Conservation (phyloP, 2,888 invertebrate genomes). For the Brenthis hecate region DNA sequence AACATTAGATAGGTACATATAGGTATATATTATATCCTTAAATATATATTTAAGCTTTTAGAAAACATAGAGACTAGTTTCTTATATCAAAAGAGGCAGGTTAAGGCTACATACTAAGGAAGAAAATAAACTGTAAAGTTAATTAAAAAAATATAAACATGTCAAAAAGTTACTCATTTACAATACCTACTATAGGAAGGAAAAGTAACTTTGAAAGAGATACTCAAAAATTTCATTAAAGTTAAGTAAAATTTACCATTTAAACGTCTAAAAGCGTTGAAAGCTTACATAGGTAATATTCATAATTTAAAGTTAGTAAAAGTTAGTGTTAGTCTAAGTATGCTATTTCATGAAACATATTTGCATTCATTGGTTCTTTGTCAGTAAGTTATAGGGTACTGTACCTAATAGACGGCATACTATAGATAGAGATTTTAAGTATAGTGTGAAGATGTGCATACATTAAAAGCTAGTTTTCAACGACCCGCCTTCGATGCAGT, state of each 20-base stretch:
- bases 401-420: not conserved
- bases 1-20: too few relatives aligned
- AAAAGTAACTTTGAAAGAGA: too few relatives aligned
- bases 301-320: constrained; percentile 16
- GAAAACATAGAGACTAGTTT: too few relatives aligned
- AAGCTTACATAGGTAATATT: not conserved
- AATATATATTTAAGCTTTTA: too few relatives aligned
- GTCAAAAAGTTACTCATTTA: too few relatives aligned
- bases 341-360: constrained; percentile 2
- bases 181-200: too few relatives aligned
- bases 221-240: not conserved
- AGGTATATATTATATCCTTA: too few relatives aligned
- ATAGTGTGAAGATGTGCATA: constrained; percentile 4
- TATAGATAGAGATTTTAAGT: not conserved
- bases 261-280: not conserved
- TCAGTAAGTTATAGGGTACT: not conserved
- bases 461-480: constrained; percentile 22
- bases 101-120: too few relatives aligned
- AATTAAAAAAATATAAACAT: too few relatives aligned
- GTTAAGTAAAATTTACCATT: not conserved
- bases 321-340: not conserved
- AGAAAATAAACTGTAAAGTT: too few relatives aligned
- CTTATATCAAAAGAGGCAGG: too few relatives aligned
- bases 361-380: not conserved
- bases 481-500: constrained; percentile 25